Conservation (phyloP, 2,113 vertebrate species). For the Bos indicus region DNA sequence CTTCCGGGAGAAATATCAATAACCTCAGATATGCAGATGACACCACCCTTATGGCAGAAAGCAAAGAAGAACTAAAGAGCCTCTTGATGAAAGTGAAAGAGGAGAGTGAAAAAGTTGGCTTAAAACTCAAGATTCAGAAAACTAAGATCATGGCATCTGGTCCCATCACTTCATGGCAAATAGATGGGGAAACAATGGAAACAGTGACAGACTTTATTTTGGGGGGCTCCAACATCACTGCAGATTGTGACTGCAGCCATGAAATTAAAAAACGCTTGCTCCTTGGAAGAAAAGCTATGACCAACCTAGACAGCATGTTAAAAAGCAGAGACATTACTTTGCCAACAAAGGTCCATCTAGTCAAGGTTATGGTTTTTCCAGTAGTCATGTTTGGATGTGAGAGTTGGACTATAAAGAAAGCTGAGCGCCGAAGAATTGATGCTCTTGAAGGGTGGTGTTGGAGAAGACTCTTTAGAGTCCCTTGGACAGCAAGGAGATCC, state of each 20-base stretch:
- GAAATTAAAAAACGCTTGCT: background rate
- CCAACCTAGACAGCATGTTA: background rate
- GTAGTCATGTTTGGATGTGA: too few species aligned
- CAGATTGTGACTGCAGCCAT: background rate
- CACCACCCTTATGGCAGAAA: background rate
- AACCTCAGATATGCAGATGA: background rate
- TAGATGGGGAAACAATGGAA: background rate
- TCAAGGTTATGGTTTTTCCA: background rate
- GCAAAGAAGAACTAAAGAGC: background rate
- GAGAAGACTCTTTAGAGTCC: background rate
- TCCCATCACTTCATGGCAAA: background rate
- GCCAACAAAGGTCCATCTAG: background rate
- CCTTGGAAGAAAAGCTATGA: background rate
- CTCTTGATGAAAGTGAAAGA: background rate
- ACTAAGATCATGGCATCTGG: background rate
- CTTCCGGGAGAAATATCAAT: background rate
- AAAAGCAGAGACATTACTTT: background rate
- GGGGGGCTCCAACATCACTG: background rate
- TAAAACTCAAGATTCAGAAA: background rate
- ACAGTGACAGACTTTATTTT: background rate
- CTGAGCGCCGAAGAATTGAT: fast-evolving
- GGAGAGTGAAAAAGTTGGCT: background rate
- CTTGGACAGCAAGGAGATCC: background rate
- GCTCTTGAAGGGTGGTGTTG: background rate
- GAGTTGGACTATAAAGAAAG: background rate